Conservation (phyloP, 2,113 vertebrate genomes). For the Chlorodrepanis virens region DNA sequence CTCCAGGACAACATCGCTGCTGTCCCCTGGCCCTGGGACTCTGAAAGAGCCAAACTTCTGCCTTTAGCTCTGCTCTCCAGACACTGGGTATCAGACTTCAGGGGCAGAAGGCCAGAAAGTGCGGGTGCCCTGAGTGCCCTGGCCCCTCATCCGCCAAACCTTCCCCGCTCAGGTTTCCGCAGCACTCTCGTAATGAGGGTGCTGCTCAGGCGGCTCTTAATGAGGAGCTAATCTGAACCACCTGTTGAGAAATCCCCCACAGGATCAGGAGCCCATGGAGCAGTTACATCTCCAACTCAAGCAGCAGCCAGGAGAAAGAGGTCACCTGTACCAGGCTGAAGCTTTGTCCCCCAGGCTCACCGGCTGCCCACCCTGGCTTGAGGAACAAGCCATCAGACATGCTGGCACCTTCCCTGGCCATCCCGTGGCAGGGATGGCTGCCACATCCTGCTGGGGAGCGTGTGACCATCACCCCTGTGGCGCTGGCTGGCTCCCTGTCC, state of each 20-base stretch:
- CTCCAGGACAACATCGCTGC: constrained; percentile 9
- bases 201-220: constrained; percentile 46
- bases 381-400: neutral
- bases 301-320: neutral
- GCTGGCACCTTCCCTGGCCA: neutral
- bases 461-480: accelerated
- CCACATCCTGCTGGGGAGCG: neutral
- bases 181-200: constrained; percentile 46
- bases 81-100: neutral
- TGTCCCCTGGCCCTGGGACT: neutral
- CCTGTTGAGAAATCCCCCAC: constrained; percentile 45
- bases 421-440: neutral
- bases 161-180: neutral
- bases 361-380: neutral
- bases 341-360: neutral
- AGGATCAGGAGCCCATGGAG: constrained; percentile 11
- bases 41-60: neutral
- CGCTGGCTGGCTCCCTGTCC: neutral
- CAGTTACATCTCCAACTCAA: neutral
- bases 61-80: neutral
- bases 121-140: accelerated
- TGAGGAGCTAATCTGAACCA: constrained; percentile 68
- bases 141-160: neutral
- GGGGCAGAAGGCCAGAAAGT: neutral
- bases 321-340: neutral